Evolutionary conservation across 2,888 invertebrate genomes (phyloP), one percentile per base, ranked within the genome.

Genomic region (Tortricodes alternella): DNA sequence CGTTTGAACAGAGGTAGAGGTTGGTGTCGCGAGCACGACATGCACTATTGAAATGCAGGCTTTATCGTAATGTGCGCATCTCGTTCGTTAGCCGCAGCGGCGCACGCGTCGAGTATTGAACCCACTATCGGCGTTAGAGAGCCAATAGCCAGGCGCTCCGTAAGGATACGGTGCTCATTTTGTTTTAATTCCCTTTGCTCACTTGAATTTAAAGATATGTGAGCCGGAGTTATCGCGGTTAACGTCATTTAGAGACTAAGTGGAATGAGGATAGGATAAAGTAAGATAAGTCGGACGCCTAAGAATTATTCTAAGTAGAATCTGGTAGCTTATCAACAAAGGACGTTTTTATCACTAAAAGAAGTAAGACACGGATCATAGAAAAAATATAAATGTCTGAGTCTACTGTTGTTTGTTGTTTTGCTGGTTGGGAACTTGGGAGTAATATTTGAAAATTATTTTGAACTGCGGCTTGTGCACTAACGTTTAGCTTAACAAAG

Each of bases 111-210:
- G 85, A 73, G 76, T 87, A 81, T 87, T 88, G 88, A 89, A 86
- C 87, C 70, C 80, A 65, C 79, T 78, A 83, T 82, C 78, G 76
- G 85, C 79, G 81, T 88, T 89, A 88, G 88, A 87, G 78, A 71
- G 67, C 70, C 76, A 78, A 83, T 80, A 70, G 67, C 69, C 62
- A 64, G 61, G 60, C 65, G 61, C 61, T 63, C 66, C 59, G 62
- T 46, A 58, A 55, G 51, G 46, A 57, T 57, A 18, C 16, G 27
- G 27, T 21, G 62, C 65, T 69, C 66, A 66, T 68, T 71, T 69
- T 55, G 61, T 65, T 65, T 66, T 64, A 43, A 49, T 43, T 32
- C 21, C 37, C 49, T 48, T 56, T 35, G 49, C 37, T 49, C 35
- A 19, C 23, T 44, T 53, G 27, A 29, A 21, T 37, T 44, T 34